Base-by-base conservation (phyloP, 1,140 invertebrate species). In the Heliconius nattereri region DNA sequence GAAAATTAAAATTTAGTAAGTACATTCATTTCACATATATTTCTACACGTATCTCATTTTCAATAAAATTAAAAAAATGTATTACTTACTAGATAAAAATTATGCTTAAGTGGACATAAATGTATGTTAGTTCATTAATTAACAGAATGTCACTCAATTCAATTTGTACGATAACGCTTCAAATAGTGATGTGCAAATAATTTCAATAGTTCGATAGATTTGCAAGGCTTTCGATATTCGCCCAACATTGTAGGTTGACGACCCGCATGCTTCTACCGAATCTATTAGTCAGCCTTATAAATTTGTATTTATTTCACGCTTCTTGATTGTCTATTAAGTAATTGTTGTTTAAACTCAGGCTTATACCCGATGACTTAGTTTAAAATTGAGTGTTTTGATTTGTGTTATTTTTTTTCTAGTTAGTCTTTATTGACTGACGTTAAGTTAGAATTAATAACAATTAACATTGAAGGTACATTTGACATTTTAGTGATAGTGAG, bases 261-360 rank as follows among this genome's bases (percentile, higher is more conserved):
- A 82, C 81, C 81, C 73, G 81, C 72, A 71, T 75, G 71, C 77
- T 57, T 73, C 71, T 73, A 78, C 81, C 81, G 81, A 78, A 82
- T 83, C 73, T 76, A 78, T 78, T 83, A 78, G 70, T 78, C 79
- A 70, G 71, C 73, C 75, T 76, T 76, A 72, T 75, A 60, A 71
- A 79, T 71, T 72, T 80, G 75, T 76, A 73, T 73, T 73, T 54
- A 37, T 8, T 76, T 80, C 19, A 76, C 75, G 75, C 70, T 76
- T 80, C 9, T 80, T 76, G 54, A 76, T 73, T 73, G 45, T 26
- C 16, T 60, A 71, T 80, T 80, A 66, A 75, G 35, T 76, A 80
- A 76, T 71, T 66, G 57, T 57, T 66, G 20, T 13, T 26, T 66
- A 66, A 23, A 29, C 7, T 6, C 23, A 29, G 11, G 23, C 23